These are phyloP conservation scores for Micropoecilia bifurca DNA, from an alignment of 2,797 vertebrate species.

Conservation along the genomic window DNA sequence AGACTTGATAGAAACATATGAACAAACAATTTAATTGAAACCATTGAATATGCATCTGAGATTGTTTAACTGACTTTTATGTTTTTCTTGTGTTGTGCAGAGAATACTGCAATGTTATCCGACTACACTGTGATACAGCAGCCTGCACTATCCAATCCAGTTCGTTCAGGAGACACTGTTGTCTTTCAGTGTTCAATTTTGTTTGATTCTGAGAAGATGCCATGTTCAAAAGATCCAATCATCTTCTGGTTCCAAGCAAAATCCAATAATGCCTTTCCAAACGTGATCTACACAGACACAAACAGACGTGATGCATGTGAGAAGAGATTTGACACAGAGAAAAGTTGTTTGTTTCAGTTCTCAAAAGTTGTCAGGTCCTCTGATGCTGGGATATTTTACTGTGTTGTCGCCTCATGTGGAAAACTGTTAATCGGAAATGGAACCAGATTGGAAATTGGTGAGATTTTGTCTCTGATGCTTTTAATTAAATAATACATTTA, in stretches of 20 bases:
- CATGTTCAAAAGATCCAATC: slow-evolving; percentile 17
- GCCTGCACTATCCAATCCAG: neutral
- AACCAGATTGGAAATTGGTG: neutral
- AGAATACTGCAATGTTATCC: neutral
- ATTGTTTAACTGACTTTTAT: too few species aligned
- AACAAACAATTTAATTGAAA: too few species aligned
- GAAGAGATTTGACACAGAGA: neutral
- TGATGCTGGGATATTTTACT: neutral
- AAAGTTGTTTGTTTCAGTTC: slow-evolving; percentile 9
- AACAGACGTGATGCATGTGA: slow-evolving; percentile 8
- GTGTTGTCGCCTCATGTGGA: slow-evolving; percentile 4
- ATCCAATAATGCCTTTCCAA: neutral
- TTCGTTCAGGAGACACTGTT: slow-evolving; percentile 3
- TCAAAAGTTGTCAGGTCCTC: neutral
- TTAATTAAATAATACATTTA: neutral
- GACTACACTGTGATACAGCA: slow-evolving; percentile 4
- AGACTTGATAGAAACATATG: too few species aligned
- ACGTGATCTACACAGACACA: slow-evolving; percentile 20
- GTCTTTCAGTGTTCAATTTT: slow-evolving; percentile 37
- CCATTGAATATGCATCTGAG: too few species aligned
- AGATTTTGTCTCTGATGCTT: neutral
- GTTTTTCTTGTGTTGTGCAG: neutral
- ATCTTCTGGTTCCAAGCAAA: slow-evolving; percentile 23
- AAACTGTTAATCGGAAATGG: neutral
- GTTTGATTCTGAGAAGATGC: neutral